phyloP scores from a whole-genome alignment of 2,797 vertebrate species.

The Chiloscyllium punctatum region DNA sequence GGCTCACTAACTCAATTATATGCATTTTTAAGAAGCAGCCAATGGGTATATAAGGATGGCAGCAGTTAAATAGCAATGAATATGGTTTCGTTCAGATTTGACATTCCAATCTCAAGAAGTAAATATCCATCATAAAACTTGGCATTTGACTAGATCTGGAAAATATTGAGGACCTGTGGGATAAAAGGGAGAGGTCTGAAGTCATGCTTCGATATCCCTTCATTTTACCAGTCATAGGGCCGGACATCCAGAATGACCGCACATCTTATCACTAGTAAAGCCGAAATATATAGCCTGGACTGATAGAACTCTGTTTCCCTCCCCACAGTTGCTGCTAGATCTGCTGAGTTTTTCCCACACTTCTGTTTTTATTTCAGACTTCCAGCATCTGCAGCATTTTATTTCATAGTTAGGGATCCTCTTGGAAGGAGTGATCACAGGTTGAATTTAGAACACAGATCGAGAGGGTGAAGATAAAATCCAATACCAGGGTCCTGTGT shows the following conservation, averaged over 20 bases:
- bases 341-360: too few relatives aligned
- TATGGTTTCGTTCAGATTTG: not conserved
- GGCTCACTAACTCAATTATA: not conserved
- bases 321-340: too few relatives aligned
- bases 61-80: not conserved
- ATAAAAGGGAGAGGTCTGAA: not conserved
- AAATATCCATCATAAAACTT: not conserved
- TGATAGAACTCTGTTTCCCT: too few relatives aligned
- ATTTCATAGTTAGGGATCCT: too few relatives aligned
- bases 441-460: too few relatives aligned
- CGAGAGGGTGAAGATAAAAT: too few relatives aligned
- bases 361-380: too few relatives aligned
- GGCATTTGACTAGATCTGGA: not conserved
- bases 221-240: not conserved
- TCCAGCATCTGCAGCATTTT: too few relatives aligned
- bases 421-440: too few relatives aligned
- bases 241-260: not conserved
- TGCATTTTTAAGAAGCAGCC: not conserved
- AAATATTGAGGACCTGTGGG: not conserved
- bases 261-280: not conserved
- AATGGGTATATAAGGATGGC: not conserved
- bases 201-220: not conserved
- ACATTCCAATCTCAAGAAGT: not conserved
- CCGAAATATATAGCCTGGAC: not conserved
- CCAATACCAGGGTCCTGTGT: too few relatives aligned